A percentile compares a stretch with the other conserved stretches of the same genome.
Conservation (phyloP, 2,113 vertebrate species). For the Chloropsis cyanopogon region DNA sequence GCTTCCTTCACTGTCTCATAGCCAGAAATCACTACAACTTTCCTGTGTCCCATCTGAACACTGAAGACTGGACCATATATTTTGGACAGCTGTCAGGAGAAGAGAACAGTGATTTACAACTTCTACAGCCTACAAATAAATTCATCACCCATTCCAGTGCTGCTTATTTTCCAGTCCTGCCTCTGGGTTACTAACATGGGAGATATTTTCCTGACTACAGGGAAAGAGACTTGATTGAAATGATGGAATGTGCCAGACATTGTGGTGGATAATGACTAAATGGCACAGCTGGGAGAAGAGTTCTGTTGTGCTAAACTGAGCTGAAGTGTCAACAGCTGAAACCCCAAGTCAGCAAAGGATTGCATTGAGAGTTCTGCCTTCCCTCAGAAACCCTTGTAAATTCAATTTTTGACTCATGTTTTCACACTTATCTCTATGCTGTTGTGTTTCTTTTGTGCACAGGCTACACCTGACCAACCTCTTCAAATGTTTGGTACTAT, state of each 20-base stretch:
- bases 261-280: background rate
- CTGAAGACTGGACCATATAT: conserved; percentile 53
- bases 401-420: background rate
- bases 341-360: background rate
- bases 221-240: background rate
- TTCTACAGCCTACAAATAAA: background rate
- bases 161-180: background rate
- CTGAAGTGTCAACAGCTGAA: background rate
- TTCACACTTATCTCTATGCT: background rate
- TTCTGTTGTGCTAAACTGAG: fast-evolving
- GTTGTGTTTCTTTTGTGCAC: background rate
- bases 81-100: conserved; percentile 39
- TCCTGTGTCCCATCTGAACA: conserved; percentile 37
- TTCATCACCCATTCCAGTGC: background rate
- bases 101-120: background rate
- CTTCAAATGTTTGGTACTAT: background rate
- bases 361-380: background rate
- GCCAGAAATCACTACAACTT: conserved; percentile 65
- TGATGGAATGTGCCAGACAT: background rate
- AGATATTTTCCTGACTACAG: background rate
- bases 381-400: background rate
- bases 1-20: conserved; percentile 73
- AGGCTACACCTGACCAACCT: background rate
- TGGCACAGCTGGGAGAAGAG: background rate
- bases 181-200: too few species aligned